These are phyloP conservation scores for Pipra filicauda DNA, from an alignment of 2,113 vertebrate genomes.

Conservation along the genomic window DNA sequence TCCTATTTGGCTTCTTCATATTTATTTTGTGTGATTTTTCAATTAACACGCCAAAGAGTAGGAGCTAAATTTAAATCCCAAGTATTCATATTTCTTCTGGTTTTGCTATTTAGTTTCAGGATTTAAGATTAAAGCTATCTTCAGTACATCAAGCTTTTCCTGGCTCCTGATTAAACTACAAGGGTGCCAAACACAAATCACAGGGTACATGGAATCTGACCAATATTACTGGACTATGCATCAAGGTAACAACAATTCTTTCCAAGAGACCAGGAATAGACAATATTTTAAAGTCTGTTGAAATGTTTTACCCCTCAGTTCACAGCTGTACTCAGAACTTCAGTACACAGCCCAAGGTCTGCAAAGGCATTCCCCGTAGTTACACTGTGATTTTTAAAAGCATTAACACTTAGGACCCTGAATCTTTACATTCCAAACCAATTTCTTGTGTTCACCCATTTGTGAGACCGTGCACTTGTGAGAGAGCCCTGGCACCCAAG, in stretches of 20 bases:
- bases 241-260: background rate
- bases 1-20: background rate
- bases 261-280: background rate
- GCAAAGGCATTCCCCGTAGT: background rate
- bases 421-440: background rate
- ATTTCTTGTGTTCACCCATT: background rate
- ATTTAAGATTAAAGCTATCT: background rate
- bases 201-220: background rate
- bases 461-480: background rate
- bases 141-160: background rate
- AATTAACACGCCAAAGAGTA: background rate
- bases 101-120: background rate
- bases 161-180: background rate
- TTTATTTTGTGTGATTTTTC: background rate
- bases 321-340: background rate
- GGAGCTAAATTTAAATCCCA: background rate
- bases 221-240: background rate
- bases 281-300: background rate
- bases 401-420: background rate
- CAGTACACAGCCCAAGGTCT: background rate
- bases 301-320: background rate
- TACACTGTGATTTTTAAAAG: background rate
- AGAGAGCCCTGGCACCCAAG: background rate
- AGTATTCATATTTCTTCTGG: background rate
- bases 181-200: background rate